Percentiles rank a stretch among this genome's conserved stretches.
Evolutionary conservation across 1,140 invertebrate species (phyloP).

Genomic region (Nylanderia fulva): DNA sequence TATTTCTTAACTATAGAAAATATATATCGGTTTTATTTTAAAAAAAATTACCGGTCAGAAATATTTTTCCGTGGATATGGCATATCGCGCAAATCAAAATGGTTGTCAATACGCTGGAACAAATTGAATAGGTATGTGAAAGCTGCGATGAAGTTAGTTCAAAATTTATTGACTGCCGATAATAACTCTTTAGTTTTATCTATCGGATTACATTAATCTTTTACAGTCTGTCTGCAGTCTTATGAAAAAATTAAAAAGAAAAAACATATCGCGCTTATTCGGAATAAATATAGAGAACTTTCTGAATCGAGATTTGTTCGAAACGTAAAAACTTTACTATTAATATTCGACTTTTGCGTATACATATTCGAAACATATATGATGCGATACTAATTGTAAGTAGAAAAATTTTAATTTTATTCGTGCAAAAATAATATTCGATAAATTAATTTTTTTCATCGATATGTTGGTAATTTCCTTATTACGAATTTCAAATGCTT

Average conservation of each 20-base stretch:
- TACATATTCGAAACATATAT: not conserved
- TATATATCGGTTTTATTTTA: not conserved
- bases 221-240: slow-evolving; percentile 1
- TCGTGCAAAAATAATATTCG: not conserved
- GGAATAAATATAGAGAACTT: not conserved
- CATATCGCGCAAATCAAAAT: slow-evolving; percentile 8
- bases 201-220: not conserved
- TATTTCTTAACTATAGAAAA: not conserved
- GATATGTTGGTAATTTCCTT: not conserved
- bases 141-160: not conserved
- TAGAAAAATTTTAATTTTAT: not conserved
- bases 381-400: not conserved
- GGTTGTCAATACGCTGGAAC: not conserved
- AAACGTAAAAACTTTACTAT: not conserved
- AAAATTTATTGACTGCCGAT: not conserved
- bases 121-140: not conserved
- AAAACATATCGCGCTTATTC: not conserved
- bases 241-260: not conserved
- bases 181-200: not conserved
- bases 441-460: slow-evolving; percentile 13
- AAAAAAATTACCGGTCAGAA: not conserved
- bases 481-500: slow-evolving; percentile 11
- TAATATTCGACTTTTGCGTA: not conserved
- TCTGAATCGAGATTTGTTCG: not conserved
- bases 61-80: not conserved